Base-by-base conservation (phyloP, 2,113 vertebrate species). In the Trogon melanurus region DNA sequence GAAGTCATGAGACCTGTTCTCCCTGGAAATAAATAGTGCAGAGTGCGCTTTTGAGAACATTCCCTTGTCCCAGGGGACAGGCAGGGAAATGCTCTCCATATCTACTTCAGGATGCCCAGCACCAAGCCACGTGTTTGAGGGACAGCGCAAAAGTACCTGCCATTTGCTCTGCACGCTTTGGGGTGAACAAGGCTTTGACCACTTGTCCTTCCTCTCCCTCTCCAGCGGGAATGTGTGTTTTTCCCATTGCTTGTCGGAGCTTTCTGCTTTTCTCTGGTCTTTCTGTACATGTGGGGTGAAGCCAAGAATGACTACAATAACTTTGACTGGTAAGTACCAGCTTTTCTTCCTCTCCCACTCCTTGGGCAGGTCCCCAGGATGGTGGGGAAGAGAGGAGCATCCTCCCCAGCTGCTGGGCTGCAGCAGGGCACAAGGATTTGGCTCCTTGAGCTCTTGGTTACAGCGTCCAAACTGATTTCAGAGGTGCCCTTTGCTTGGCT, bases 241-340 rank as follows among this genome's bases (percentile, higher is more conserved):
- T 99, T 98, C 70, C 79, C 98, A 48, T 84, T 98, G 93, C 97
- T 99, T 88, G 71, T 98, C 75, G 67, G 97, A 91, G 97, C 99
- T 26, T 99, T 99, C 96, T 97, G 98, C 94, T 30, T 99, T 54
- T 98, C 98, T 85, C 95, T 98, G 75, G 18, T 99, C 83, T 98
- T 99, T 79, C 96, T 99, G 50, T 99, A 98, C 89, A 97, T 98
- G 81, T 99, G 99, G 99, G 94, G 97, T 45, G 98, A 99, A 97
- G 98, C 98, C 3, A 98, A 98, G 97, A 99, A 99, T 32, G 99
- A 99, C 97, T 99, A 99, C 97, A 97, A 98, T 10, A 96, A 98
- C 96, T 99, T 99, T 96, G 98, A 99, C 96, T 99, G 99, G 99
- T 99, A 91, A 97, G 99, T 97, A 57, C n/a, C 18, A 16, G 6